Conservation (phyloP, 1,140 invertebrate genomes). For the Acarapis woodi region DNA sequence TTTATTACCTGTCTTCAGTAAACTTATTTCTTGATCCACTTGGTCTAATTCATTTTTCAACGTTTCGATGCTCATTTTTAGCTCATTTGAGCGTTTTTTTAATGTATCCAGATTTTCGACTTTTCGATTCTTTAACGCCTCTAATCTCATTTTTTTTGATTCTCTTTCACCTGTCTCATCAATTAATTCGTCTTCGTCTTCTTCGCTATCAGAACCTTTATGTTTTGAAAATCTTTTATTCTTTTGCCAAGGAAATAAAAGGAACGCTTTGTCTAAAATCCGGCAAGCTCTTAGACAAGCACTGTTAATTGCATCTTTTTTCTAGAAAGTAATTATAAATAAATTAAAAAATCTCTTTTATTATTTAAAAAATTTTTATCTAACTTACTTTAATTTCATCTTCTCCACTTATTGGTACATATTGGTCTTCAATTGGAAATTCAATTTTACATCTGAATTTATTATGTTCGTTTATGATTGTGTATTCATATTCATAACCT, state of each 20-base stretch:
- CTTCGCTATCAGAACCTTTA: conserved; percentile 3
- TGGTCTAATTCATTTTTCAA: too few species aligned
- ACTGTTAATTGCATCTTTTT: conserved; percentile 8
- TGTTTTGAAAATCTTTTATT: conserved; percentile 2
- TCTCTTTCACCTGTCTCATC: conserved; percentile 7
- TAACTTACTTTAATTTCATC: conserved; percentile 1
- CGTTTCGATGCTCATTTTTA: too few species aligned
- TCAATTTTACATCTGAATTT: conserved; percentile 9
- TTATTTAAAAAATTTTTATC: background rate
- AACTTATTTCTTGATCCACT: too few species aligned
- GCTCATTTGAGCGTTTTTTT: too few species aligned
- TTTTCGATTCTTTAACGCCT: conserved; percentile 1
- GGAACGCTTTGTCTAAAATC: conserved; percentile 8
- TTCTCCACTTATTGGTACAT: conserved; percentile 5
- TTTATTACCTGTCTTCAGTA: background rate
- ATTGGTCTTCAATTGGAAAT: conserved; percentile 9
- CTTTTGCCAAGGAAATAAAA: conserved; percentile 10
- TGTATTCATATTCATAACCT: conserved; percentile 9
- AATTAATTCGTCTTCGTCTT: conserved; percentile 5
- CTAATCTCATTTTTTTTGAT: conserved; percentile 2
- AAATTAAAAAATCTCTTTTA: background rate
- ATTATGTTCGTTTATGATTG: conserved; percentile 3
- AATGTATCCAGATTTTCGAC: too few species aligned
- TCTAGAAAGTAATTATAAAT: conserved; percentile 1
- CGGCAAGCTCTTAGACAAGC: conserved; percentile 7